Conservation (phyloP, 2,888 invertebrate genomes). For the Dynastes maya region DNA sequence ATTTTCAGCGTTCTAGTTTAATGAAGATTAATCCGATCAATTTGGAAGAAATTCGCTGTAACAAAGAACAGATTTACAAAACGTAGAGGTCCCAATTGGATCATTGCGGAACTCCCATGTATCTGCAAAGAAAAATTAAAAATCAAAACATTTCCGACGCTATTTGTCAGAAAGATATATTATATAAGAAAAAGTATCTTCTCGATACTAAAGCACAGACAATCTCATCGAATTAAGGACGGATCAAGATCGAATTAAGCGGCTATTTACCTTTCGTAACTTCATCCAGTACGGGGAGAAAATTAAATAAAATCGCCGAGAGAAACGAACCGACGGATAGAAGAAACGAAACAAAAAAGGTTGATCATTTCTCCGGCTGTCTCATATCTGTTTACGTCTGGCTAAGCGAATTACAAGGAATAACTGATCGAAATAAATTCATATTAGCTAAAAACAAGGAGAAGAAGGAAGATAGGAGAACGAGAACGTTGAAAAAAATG, state of each 20-base stretch:
- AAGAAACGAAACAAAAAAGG: background rate
- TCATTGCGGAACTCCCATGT: background rate
- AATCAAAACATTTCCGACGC: no score
- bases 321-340: background rate
- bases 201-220: constrained; percentile 8
- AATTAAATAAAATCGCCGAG: constrained; percentile 40
- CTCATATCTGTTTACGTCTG: constrained; percentile 25
- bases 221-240: constrained; percentile 41
- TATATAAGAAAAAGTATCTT: background rate
- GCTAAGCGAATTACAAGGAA: constrained; percentile 19
- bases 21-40: background rate
- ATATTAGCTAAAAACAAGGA: background rate
- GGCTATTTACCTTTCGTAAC: constrained; percentile 39
- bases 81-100: background rate
- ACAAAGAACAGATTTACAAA: background rate
- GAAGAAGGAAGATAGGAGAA: background rate
- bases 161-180: background rate
- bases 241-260: constrained; percentile 40
- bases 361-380: background rate
- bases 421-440: constrained; percentile 31
- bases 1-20: background rate
- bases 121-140: background rate
- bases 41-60: background rate
- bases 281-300: constrained; percentile 34
- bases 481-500: background rate